Evolutionary conservation across 2,888 invertebrate species (phyloP).

Genomic region (Altica lythri): DNA sequence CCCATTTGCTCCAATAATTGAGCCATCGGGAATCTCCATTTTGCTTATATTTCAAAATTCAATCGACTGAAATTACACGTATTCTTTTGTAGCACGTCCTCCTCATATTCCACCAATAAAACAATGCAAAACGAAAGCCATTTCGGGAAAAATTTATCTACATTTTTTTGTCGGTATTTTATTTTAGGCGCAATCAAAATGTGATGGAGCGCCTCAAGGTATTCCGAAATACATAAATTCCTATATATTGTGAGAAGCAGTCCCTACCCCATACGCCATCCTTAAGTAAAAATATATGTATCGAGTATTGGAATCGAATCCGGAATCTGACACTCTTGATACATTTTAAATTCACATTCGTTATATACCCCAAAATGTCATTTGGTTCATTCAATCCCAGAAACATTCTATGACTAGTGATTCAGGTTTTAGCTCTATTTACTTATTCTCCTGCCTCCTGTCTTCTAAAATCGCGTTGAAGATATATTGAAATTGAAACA

Average conservation of each 20-base stretch:
- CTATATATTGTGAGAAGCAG: constrained; percentile 52
- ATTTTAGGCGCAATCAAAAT: constrained; percentile 53
- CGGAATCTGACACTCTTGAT: constrained; percentile 54
- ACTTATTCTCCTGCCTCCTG: too few relatives aligned
- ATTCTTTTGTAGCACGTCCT: constrained; percentile 17
- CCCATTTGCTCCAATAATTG: constrained; percentile 5
- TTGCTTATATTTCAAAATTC: constrained; percentile 18
- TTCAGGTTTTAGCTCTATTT: too few relatives aligned
- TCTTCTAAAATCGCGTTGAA: too few relatives aligned
- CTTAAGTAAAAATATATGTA: constrained; percentile 60
- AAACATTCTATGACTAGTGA: too few relatives aligned
- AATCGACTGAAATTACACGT: constrained; percentile 16
- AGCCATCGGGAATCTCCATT: constrained; percentile 8
- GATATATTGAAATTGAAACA: too few relatives aligned
- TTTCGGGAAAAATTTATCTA: constrained; percentile 36
- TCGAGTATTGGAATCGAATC: constrained; percentile 57
- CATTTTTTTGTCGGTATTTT: constrained; percentile 41
- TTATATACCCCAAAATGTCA: constrained; percentile 45
- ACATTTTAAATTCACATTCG: constrained; percentile 58
- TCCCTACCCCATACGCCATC: constrained; percentile 49
- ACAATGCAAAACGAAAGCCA: constrained; percentile 37
- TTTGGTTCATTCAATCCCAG: constrained; percentile 35
- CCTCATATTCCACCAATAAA: constrained; percentile 31
- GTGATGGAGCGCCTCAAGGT: constrained; percentile 56
- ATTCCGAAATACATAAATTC: constrained; percentile 58